Evolutionary conservation across 2,888 invertebrate species (phyloP), one percentile per base, ranked within the genome.

Genomic region (Cheilosia vernalis): DNA sequence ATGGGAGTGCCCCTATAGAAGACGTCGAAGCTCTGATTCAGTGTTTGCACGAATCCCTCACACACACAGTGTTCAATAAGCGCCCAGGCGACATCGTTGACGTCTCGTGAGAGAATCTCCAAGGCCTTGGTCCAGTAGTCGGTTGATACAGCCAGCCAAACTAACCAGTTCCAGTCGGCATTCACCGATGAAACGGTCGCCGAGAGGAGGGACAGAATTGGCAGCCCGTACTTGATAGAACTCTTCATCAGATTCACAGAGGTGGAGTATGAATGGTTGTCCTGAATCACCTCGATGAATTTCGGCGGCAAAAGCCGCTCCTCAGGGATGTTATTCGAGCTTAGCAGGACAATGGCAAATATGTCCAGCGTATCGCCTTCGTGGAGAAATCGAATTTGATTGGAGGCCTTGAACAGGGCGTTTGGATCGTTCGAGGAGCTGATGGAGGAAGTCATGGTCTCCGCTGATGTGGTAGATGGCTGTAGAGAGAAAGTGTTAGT

Each of bases 1-100:
- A 96, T 91, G 0, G 95, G 94, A 90, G 94, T 95, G 24, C 95
- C 94, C 87, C 95, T 94, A 91, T 95, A 94, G 90, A 96, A 96
- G 88, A 96, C 94, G 56, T 93, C 91, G 89, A 95, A 94, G 81
- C 96, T 95, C 88, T 95, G 94, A 60, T 93, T 93, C 27, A 96
- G 89, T 0, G 95, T 95, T 47, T 93, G 92, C 6, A 94, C 92
- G 88, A 94, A 95, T 13, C 94, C 94, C 30, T 92, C 92, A 17
- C 92, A 89, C 9, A 96, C 89, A 17, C 89, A 88, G 15, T 88
- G 87, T 13, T 90, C 89, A 24, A 92, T 89, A 2, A 92, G 27
- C 0, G 87, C 87, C 89, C 89, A 90, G 0, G 89, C 87, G 17
- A 89, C 86, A 4, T 90, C 89, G 9, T 89, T 87, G 13, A 87